Percentiles rank a stretch among this genome's conserved stretches.
Conservation (phyloP, 2,113 vertebrate genomes). For the Ibidorhyncha struthersii region DNA sequence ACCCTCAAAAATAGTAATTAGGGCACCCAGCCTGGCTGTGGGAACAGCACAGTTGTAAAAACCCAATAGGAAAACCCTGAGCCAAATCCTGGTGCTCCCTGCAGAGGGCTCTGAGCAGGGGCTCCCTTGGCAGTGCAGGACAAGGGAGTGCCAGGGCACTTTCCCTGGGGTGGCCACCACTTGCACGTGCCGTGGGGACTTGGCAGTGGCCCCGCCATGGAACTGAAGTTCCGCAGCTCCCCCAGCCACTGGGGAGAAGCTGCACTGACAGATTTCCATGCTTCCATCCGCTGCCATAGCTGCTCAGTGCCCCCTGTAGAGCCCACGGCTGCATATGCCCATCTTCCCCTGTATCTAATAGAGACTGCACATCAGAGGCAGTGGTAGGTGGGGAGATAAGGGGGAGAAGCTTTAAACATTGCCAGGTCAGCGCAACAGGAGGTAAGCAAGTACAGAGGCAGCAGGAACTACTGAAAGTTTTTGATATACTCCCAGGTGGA, state of each 20-base stretch:
- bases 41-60: too few relatives aligned
- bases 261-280: neutral
- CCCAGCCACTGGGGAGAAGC: neutral
- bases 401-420: constrained; percentile 32
- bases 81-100: too few relatives aligned
- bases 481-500: constrained; percentile 34
- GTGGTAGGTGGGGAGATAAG: neutral
- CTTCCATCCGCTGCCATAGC: neutral
- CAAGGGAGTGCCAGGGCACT: too few relatives aligned
- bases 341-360: neutral
- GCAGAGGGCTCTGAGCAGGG: too few relatives aligned
- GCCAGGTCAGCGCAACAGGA: constrained; percentile 37
- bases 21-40: too few relatives aligned
- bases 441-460: constrained; percentile 42
- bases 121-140: too few relatives aligned
- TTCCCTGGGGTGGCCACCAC: too few relatives aligned
- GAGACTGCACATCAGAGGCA: constrained; percentile 16
- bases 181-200: too few relatives aligned
- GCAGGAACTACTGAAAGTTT: constrained; percentile 37
- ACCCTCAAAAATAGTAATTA: too few relatives aligned
- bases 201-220: too few relatives aligned
- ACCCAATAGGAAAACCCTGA: too few relatives aligned
- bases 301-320: neutral
- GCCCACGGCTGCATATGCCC: neutral
- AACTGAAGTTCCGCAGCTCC: neutral